Percentiles rank a stretch among this genome's conserved stretches.
phyloP scores from a whole-genome alignment of 2,888 invertebrate species.

The Athetis lepigone region DNA sequence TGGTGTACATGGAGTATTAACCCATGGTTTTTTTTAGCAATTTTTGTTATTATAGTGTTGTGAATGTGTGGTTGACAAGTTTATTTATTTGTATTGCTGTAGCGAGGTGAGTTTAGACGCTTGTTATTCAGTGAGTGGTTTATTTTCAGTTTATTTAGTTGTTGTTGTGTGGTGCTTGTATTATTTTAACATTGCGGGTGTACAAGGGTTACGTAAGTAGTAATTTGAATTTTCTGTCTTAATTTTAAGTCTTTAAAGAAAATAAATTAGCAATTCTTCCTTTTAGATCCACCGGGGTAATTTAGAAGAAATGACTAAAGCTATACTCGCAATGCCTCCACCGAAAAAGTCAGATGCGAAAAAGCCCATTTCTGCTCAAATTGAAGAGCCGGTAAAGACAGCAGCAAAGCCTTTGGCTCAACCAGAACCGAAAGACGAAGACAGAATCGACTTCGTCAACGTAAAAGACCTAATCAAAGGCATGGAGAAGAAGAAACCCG shows the following conservation, averaged over 20 bases:
- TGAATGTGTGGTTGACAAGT: constrained; percentile 48
- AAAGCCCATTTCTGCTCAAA: constrained; percentile 71
- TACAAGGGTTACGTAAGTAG: constrained; percentile 60
- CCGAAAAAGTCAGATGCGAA: constrained; percentile 80
- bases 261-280: constrained; percentile 49
- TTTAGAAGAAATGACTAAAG: constrained; percentile 86
- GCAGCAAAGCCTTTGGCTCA: constrained; percentile 68
- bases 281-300: constrained; percentile 91
- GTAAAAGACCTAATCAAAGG: constrained; percentile 92
- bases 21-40: constrained; percentile 29
- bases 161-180: constrained; percentile 63
- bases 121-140: constrained; percentile 60
- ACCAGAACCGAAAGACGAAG: constrained; percentile 83
- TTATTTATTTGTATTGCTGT: constrained; percentile 43
- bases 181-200: constrained; percentile 58
- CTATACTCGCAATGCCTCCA: constrained; percentile 84
- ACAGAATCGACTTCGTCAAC: constrained; percentile 89
- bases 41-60: constrained; percentile 46
- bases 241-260: constrained; percentile 23
- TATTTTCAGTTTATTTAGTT: constrained; percentile 54
- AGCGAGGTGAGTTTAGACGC: constrained; percentile 48
- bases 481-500: constrained; percentile 89
- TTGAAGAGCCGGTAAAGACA: constrained; percentile 74
- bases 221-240: constrained; percentile 35
- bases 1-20: constrained; percentile 51